Percentiles rank a stretch among this genome's conserved stretches.
phyloP scores from a whole-genome alignment of 2,888 invertebrate genomes.

The Ernsta delagoae region DNA sequence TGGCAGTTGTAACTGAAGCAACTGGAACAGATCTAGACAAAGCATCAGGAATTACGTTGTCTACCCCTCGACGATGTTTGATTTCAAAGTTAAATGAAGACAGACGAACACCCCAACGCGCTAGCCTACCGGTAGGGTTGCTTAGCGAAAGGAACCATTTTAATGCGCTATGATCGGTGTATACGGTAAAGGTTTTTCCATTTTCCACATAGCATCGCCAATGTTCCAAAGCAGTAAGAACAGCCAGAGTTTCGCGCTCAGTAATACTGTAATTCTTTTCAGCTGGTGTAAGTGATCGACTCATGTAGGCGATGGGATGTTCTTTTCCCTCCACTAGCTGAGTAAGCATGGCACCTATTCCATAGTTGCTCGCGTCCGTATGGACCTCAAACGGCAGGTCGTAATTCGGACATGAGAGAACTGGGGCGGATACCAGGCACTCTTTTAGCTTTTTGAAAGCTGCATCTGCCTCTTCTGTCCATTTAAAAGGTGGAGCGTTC shows the following conservation, averaged over 20 bases:
- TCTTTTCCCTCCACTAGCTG: neutral
- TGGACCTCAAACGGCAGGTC: neutral
- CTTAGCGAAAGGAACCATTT: neutral
- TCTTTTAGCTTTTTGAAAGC: neutral
- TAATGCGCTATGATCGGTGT: neutral
- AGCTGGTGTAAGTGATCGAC: neutral
- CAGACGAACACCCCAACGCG: neutral
- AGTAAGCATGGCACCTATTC: neutral
- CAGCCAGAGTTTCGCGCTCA: neutral
- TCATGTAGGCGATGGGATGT: neutral
- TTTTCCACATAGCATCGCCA: neutral
- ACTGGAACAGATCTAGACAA: neutral
- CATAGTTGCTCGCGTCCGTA: neutral
- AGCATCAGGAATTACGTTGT: neutral
- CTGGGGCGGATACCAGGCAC: neutral
- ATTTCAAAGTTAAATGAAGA: neutral
- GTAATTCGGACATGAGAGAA: neutral
- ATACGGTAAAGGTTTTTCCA: neutral
- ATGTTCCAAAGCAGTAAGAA: neutral
- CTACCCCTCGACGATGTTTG: neutral
- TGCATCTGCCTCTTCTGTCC: neutral
- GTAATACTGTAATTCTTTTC: slow-evolving; percentile 2
- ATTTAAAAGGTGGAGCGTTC: neutral
- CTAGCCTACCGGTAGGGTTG: neutral
- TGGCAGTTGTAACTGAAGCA: neutral